These are phyloP conservation scores for Isotomurus palustris DNA, from an alignment of 2,888 invertebrate genomes.

Conservation along the genomic window DNA sequence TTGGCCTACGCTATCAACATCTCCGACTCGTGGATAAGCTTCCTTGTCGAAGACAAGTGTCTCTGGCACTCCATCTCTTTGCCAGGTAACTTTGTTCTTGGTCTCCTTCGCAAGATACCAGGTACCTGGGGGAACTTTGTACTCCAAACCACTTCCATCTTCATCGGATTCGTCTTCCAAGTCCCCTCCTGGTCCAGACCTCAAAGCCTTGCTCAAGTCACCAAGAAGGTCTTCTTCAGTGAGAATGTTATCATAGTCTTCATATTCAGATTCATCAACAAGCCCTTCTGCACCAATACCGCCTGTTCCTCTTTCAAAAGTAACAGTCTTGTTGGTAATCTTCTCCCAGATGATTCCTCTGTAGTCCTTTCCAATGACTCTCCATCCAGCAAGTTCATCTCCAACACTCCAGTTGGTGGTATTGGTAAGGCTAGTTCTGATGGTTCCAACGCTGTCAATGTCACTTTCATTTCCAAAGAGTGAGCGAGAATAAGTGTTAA, in stretches of 20 bases:
- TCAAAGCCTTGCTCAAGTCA: background rate
- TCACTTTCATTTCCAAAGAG: background rate
- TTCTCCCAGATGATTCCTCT: conserved; percentile 15
- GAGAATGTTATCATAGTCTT: background rate
- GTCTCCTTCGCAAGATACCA: conserved; percentile 10
- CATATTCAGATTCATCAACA: background rate
- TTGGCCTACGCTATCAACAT: background rate
- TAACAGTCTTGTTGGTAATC: background rate
- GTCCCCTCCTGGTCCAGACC: background rate
- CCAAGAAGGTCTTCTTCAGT: conserved; percentile 9
- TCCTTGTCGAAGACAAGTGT: conserved; percentile 8
- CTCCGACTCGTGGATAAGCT: conserved; percentile 9
- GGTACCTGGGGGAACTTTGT: conserved; percentile 4
- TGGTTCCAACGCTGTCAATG: conserved; percentile 1
- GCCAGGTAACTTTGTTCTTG: background rate
- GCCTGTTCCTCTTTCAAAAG: background rate
- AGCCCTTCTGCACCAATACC: background rate
- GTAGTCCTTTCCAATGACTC: conserved; percentile 12
- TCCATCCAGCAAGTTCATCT: conserved; percentile 14
- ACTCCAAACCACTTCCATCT: background rate
- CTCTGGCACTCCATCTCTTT: background rate
- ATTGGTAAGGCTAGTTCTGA: conserved; percentile 4
- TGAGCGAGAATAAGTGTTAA: conserved; percentile 10
- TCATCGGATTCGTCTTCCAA: background rate
- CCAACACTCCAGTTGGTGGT: conserved; percentile 10